Percentiles rank a stretch among this genome's conserved stretches.
Conservation (phyloP, 2,888 invertebrate species). For the Drosophila ustulata region DNA sequence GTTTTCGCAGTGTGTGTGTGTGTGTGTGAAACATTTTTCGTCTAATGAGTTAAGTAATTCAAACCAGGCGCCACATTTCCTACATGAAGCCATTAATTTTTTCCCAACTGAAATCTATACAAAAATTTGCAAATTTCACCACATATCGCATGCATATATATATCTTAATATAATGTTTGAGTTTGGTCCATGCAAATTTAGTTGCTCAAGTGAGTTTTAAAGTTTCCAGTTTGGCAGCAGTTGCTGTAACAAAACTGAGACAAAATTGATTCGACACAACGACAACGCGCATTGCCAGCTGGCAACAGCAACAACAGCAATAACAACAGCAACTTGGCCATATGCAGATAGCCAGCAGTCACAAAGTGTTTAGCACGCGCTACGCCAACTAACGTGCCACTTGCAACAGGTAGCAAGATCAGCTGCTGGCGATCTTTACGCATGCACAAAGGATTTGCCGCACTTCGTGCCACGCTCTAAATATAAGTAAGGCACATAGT, state of each 20-base stretch:
- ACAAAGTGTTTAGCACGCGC: slow-evolving; percentile 48
- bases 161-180: slow-evolving; percentile 9
- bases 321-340: slow-evolving; percentile 17
- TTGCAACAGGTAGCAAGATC: slow-evolving; percentile 34
- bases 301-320: slow-evolving; percentile 13
- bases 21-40: slow-evolving; percentile 38
- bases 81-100: slow-evolving; percentile 37
- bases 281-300: slow-evolving; percentile 48
- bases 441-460: slow-evolving; percentile 55
- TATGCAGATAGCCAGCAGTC: slow-evolving; percentile 18
- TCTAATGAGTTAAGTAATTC: slow-evolving; percentile 50
- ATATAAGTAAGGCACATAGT: neutral
- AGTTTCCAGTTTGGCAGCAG: slow-evolving; percentile 61
- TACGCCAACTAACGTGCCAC: neutral
- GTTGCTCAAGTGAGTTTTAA: slow-evolving; percentile 60
- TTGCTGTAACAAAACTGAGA: slow-evolving; percentile 56
- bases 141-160: slow-evolving; percentile 23
- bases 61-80: slow-evolving; percentile 39
- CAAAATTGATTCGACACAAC: slow-evolving; percentile 71
- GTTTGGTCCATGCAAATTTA: slow-evolving; percentile 63
- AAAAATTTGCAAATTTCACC: slow-evolving; percentile 56
- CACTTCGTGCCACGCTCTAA: slow-evolving; percentile 15
- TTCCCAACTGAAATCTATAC: slow-evolving; percentile 33
- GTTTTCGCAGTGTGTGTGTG: slow-evolving; percentile 7
- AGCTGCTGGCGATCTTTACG: slow-evolving; percentile 60